Base-by-base conservation (phyloP, 2,797 vertebrate genomes). In the Nyctibius grandis region DNA sequence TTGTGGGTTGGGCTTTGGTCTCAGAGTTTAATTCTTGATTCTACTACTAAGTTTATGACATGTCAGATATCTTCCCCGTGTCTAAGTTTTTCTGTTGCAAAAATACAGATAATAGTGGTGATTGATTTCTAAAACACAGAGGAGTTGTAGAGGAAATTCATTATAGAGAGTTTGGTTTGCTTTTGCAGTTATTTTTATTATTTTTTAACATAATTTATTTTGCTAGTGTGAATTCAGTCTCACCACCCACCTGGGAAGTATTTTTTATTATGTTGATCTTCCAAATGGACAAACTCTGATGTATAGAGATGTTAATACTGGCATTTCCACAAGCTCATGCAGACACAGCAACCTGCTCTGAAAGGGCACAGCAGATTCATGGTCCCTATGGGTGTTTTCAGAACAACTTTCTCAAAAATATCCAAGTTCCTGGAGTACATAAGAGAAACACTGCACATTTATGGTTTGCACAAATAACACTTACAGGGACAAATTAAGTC, bases 241-340 rank as follows among this genome's bases (percentile, higher is more conserved):
- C 63, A 63, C 36, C 26, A 53, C 10, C 5, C 70, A 50, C 50
- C 21, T 77, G 85, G 68, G 93, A 87, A 16, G 6, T 57, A 68
- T 64, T 83, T 89, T 91, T 95, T 93, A 64, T 63, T 60, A 51
- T 45, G 48, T 60, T 89, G 67, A 89, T 95, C 47, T 95, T 92
- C 77, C 29, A 79, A 94, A 89, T 76, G 56, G 77, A 77, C 56
- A 82, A 82, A 91, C 12, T 75, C 25, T 93, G 82, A 95, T 84
- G 40, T 72, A 92, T 34, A 85, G 72, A 88, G 73, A 75, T 77
- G 76, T 88, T 88, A 95, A 86, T 75, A 33, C 0, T 84, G 91
- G 33, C 88, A 93, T 94, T 94, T 95, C 38, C 65, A 86, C 76
- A 64, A 68, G 38, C 65, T 77, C 33, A 53, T 57, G 45, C 45